Base-by-base conservation (phyloP, 2,888 invertebrate species). In the Noctua janthe region DNA sequence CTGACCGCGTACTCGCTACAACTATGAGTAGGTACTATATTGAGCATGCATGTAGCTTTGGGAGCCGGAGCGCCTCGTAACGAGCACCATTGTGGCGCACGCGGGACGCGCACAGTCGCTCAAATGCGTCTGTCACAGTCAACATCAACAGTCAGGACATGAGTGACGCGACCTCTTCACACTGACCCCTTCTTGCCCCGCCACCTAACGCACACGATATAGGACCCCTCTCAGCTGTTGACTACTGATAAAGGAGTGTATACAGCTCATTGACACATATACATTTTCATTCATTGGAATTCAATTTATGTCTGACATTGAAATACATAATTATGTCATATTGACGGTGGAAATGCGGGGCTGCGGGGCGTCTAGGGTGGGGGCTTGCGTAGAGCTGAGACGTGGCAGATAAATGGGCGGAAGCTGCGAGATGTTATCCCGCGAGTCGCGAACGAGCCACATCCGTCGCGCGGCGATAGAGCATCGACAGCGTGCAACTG, bases 341-440 rank as follows among this genome's bases (percentile, higher is more conserved):
- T 49, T 43, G 59, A 67, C 13, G 13, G 15, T n/a, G 20, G 54
- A 54, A 35, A 10, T 35, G 51, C 47, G 54, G 75, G 39, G 56
- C 54, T 82, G 56, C 62, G 80, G 64, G 81, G 66, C 67, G 73
- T 70, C 39, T 75, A 74, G 69, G 62, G 66, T 70, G 73, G 54
- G 62, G 51, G 56, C 56, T 47, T n/a, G 69, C n/a, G 75, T 35
- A 77, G 69, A 70, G 79, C 82, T 77, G 82, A 84, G 85, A 87
- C 86, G 81, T 89, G 92, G 88, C 92, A 92, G 91, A 91, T 92
- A 92, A 92, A 92, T 93, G 91, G 91, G 88, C 92, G 94, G 94
- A 94, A 92, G 91, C 91, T 85, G 85, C 87, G 83, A 89, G 92
- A 91, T 90, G 88, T 88, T 90, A 91, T 91, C 90, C 88, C 90